Evolutionary conservation across 2,888 invertebrate genomes (phyloP), one percentile per base, ranked within the genome.

Genomic region (Athrips mouffetella): DNA sequence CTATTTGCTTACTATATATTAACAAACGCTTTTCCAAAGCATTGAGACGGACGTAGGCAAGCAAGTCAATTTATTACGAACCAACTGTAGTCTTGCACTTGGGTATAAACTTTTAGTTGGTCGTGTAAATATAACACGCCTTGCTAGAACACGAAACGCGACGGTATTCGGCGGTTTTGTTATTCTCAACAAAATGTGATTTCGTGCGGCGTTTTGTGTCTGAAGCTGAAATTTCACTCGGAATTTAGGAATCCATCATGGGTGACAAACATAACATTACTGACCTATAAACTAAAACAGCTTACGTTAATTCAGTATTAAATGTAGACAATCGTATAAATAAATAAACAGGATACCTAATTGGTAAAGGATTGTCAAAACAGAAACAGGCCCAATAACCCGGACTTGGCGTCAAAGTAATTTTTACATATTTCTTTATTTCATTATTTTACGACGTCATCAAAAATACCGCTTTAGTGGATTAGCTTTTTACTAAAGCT

Each of bases 41-140:
- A n/a, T n/a, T n/a, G n/a, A n/a, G n/a, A n/a, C n/a, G n/a, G n/a
- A n/a, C n/a, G n/a, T n/a, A n/a, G n/a, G n/a, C n/a, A n/a, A n/a
- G n/a, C n/a, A n/a, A n/a, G n/a, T n/a, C n/a, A n/a, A n/a, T n/a
- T n/a, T n/a, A n/a, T n/a, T n/a, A n/a, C n/a, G n/a, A n/a, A n/a
- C n/a, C n/a, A 4, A 13, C 44, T 21, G 44, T 5, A 44, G 44
- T 31, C 5, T 8, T 31, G 21, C 57, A 59, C 56, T 54, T 63
- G 63, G 65, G 62, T 70, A 71, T 33, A 37, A 37, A 37, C 20
- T 74, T 75, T 78, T 72, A 62, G 70, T 70, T 62, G 59, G 62
- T 58, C 70, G 70, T 69, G 78, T 75, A 86, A 86, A 85, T 85
- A 84, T 79, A 81, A 81, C 73, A 76, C 65, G 65, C 59, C 60